Evolutionary conservation across 1,140 invertebrate genomes (phyloP), one percentile per base, ranked within the genome.

Genomic region (Tribolium madens): DNA sequence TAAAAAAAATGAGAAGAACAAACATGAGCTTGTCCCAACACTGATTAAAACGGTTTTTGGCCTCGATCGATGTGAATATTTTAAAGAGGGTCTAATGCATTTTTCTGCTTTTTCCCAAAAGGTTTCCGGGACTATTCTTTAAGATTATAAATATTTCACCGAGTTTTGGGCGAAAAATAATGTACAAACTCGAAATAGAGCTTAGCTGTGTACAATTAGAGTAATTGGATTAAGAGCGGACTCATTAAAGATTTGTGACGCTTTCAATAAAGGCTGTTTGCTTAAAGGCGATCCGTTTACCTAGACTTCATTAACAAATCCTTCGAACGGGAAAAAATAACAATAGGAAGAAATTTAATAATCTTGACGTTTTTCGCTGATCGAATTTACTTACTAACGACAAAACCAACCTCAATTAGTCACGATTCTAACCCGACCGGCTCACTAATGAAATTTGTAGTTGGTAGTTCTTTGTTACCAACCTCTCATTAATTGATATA

Each of bases 371-470:
- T 64, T 64, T 64, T 33, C 21, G 12, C 13, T 26, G 57, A 64
- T 64, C 12, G 26, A 36, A 57, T 64, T 64, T 33, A 33, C 57
- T 31, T 33, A 33, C 57, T 31, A 64, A 64, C 57, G 57, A 64
- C 26, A 64, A 64, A 31, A 64, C 57, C 57, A 14, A 64, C 57
- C 57, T 33, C 57, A 64, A 64, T 64, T 64, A 64, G 21, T 31
- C 57, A 64, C 21, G 21, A 36, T 36, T 26, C 57, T 9, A 18
- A n/a, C 14, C 52, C 52, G 14, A 57, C 52, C 17, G 52, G 52
- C 18, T 57, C 17, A 57, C 57, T 64, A 64, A 64, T 64, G 57
- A 64, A 64, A 64, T 64, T 64, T 64, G 15, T 57, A 64, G 57
- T 64, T 64, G 17, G 6, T 57, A 57, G 52, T 57, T 57, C 52